Conservation (phyloP, 2,888 invertebrate genomes). For the Tillus elongatus region DNA sequence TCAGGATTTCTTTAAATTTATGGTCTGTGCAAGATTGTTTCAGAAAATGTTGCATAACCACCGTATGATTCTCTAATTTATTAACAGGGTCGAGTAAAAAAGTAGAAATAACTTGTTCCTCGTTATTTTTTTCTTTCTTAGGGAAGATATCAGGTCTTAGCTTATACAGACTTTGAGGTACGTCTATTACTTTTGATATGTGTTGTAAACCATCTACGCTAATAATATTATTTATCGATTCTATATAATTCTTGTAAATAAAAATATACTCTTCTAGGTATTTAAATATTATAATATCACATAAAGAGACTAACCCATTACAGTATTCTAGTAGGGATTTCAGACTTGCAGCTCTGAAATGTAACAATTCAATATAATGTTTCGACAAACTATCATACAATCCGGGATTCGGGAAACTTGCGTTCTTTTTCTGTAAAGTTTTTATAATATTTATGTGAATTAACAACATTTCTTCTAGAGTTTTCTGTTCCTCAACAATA, state of each 20-base stretch:
- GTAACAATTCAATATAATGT: constrained; percentile 59
- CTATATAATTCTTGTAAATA: constrained; percentile 61
- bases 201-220: constrained; percentile 61
- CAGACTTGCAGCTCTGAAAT: constrained; percentile 58
- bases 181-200: constrained; percentile 55
- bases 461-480: constrained; percentile 58
- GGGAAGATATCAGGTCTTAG: constrained; percentile 22
- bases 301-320: constrained; percentile 54
- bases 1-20: constrained; percentile 48
- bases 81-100: constrained; percentile 55
- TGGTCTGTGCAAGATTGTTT: constrained; percentile 42
- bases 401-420: constrained; percentile 47
- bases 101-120: constrained; percentile 51
- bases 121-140: constrained; percentile 40
- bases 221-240: constrained; percentile 63
- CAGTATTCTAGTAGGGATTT: constrained; percentile 61
- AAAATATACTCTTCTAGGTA: constrained; percentile 63
- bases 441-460: constrained; percentile 55
- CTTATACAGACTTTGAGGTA: constrained; percentile 43
- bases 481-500: constrained; percentile 57
- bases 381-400: constrained; percentile 58
- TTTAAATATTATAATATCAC: constrained; percentile 59
- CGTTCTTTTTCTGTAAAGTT: constrained; percentile 55
- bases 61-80: constrained; percentile 54
- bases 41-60: constrained; percentile 47